Conservation (phyloP, 1,140 invertebrate species). For the Andrena cerasifolii region DNA sequence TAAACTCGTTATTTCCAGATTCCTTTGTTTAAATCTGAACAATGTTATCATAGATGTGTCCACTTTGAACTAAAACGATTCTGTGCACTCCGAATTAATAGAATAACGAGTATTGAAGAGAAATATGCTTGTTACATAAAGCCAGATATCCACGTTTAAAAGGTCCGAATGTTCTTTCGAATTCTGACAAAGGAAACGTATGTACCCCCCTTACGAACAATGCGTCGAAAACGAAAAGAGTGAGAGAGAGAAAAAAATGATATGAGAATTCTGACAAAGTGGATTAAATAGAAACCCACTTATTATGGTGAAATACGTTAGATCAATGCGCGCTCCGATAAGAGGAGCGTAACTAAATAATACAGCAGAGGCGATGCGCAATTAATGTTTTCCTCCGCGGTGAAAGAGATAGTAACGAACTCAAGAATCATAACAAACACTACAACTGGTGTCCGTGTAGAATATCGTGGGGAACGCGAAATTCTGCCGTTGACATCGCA, state of each 20-base stretch:
- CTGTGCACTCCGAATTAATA: not conserved
- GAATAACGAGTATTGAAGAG: not conserved
- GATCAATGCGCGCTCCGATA: constrained; percentile 50
- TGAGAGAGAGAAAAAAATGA: constrained; percentile 17
- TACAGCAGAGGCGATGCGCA: constrained; percentile 62
- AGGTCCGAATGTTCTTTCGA: not conserved
- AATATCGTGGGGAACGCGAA: constrained; percentile 49
- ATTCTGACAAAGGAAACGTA: not conserved
- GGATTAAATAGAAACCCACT: constrained; percentile 24
- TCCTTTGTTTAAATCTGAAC: constrained; percentile 28
- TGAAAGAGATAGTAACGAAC: constrained; percentile 65
- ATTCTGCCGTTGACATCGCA: constrained; percentile 65
- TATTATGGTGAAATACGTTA: constrained; percentile 29
- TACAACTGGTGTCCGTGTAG: constrained; percentile 51
- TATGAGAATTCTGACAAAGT: constrained; percentile 27
- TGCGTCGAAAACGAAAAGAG: constrained; percentile 30
- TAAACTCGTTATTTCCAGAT: not conserved
- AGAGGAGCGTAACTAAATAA: constrained; percentile 61
- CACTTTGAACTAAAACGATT: constrained; percentile 17
- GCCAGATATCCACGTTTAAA: not conserved
- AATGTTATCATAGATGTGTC: constrained; percentile 1
- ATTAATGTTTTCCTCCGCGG: constrained; percentile 61
- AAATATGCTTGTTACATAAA: constrained; percentile 26
- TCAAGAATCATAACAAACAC: constrained; percentile 69
- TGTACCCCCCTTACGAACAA: constrained; percentile 16